Conservation (phyloP, 1,140 invertebrate genomes). For the Pseudobourletiella spinata region DNA sequence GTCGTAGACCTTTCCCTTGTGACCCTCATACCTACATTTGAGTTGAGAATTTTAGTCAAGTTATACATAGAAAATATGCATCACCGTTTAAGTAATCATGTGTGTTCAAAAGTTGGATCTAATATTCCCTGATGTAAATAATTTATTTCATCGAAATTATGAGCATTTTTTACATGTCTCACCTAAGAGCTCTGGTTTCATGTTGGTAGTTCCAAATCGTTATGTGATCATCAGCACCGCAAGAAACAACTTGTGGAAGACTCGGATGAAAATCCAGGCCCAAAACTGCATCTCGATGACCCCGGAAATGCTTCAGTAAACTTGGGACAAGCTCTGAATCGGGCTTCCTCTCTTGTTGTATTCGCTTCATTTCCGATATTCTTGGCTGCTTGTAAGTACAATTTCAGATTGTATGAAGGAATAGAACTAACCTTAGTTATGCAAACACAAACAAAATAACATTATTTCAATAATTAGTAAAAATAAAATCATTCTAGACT, state of each 20-base stretch:
- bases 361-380: background rate
- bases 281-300: conserved; percentile 1
- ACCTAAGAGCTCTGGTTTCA: conserved; percentile 2
- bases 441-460: too few relatives aligned
- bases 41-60: background rate
- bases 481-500: too few relatives aligned
- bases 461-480: too few relatives aligned
- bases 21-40: conserved; percentile 25
- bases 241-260: background rate
- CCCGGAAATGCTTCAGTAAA: conserved; percentile 4
- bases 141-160: background rate
- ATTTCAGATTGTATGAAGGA: too few relatives aligned
- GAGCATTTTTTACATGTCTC: background rate
- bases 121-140: background rate
- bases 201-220: conserved; percentile 10
- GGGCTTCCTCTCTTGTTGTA: background rate
- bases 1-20: conserved; percentile 20
- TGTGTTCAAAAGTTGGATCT: too few relatives aligned
- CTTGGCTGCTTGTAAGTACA: too few relatives aligned
- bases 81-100: too few relatives aligned
- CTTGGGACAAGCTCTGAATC: background rate
- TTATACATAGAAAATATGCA: background rate
- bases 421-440: too few relatives aligned
- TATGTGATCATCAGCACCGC: background rate
- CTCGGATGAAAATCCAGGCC: conserved; percentile 6